A percentile compares a stretch with the other conserved stretches of the same genome.
Evolutionary conservation across 1,140 invertebrate species (phyloP).

Genomic region (Manduca sexta): DNA sequence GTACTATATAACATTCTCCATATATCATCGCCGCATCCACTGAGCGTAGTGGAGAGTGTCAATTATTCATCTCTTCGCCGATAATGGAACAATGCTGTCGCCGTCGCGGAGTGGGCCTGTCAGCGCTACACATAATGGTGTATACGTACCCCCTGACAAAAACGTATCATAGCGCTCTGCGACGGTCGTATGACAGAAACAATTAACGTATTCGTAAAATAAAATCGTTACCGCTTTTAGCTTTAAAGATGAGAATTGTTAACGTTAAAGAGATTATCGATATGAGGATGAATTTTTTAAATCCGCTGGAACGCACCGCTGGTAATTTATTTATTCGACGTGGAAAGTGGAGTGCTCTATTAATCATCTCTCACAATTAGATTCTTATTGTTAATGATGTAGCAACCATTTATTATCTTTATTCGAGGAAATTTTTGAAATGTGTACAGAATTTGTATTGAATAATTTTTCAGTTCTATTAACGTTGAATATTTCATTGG

Average conservation of each 20-base stretch:
- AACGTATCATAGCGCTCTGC: slow-evolving; percentile 45
- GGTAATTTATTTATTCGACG: not conserved
- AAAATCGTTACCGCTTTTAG: no score
- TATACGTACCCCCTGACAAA: slow-evolving; percentile 33
- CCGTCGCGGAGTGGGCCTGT: slow-evolving; percentile 46
- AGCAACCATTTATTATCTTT: slow-evolving; percentile 1
- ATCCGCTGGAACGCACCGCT: not conserved
- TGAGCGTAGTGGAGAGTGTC: slow-evolving; percentile 39
- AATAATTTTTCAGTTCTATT: no score
- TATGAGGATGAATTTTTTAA: no score
- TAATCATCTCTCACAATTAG: slow-evolving; percentile 13
- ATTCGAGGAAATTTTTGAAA: no score
- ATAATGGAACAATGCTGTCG: slow-evolving; percentile 71
- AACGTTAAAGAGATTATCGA: no score
- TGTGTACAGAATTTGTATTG: no score
- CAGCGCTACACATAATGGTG: slow-evolving; percentile 55
- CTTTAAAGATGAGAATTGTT: no score
- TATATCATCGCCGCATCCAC: slow-evolving; percentile 32
- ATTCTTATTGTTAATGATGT: slow-evolving; percentile 5
- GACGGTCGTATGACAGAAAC: not conserved
- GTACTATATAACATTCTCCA: not conserved
- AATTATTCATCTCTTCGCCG: slow-evolving; percentile 59
- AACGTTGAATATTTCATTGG: no score
- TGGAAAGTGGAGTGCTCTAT: slow-evolving; percentile 10
- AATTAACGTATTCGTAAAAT: no score